Percentiles rank a stretch among this genome's conserved stretches.
Conservation (phyloP, 2,888 invertebrate species). For the Drosophila parthenogenetica region DNA sequence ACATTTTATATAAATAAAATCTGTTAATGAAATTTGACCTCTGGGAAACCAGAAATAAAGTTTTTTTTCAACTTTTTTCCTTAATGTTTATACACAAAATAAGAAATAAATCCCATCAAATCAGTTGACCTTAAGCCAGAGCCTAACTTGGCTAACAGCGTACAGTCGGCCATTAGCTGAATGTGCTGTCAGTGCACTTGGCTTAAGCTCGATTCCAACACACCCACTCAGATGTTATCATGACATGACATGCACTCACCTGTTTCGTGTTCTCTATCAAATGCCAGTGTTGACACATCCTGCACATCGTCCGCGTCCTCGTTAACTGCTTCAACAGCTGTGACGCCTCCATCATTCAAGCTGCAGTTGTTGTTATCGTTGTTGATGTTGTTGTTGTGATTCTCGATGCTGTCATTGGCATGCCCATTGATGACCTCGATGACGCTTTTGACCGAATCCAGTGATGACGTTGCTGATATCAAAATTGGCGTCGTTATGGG, state of each 20-base stretch:
- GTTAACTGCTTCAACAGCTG: conserved; percentile 20
- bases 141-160: neutral
- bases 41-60: too few species aligned
- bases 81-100: too few species aligned
- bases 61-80: too few species aligned
- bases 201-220: neutral
- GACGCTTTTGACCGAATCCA: conserved; percentile 78
- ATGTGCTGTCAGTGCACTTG: conserved; percentile 1
- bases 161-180: neutral
- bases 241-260: conserved; percentile 58
- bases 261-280: conserved; percentile 69
- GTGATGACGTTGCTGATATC: conserved; percentile 80
- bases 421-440: conserved; percentile 64
- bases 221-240: conserved; percentile 8
- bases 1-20: too few species aligned
- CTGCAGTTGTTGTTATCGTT: conserved; percentile 2
- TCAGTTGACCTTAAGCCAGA: neutral
- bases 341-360: conserved; percentile 14
- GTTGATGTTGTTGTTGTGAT: conserved; percentile 20
- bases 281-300: conserved; percentile 62
- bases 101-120: neutral
- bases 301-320: conserved; percentile 35
- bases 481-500: conserved; percentile 74
- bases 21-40: too few species aligned
- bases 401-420: conserved; percentile 29